Conservation (phyloP, 2,113 vertebrate genomes). For the Colossoma macropomum region DNA sequence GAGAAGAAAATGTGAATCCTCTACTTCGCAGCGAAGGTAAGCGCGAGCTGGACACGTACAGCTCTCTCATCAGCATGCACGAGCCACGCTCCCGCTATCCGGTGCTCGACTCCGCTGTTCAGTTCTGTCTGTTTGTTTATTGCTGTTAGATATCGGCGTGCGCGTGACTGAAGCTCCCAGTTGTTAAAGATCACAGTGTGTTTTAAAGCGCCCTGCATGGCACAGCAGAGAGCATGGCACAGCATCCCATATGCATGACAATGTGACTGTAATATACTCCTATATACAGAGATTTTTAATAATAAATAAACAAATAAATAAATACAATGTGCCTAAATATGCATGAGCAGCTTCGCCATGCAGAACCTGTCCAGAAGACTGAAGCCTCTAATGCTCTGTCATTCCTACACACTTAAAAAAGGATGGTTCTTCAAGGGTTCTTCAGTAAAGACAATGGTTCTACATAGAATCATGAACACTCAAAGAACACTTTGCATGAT, state of each 20-base stretch:
- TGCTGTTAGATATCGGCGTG: background rate
- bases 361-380: background rate
- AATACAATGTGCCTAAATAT: too few species aligned
- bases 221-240: too few species aligned
- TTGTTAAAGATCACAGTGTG: background rate
- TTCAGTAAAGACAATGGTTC: too few species aligned
- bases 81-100: background rate
- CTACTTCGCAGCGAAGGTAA: conserved; percentile 58
- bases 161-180: background rate
- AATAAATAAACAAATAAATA: too few species aligned
- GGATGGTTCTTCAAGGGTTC: too few species aligned
- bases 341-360: background rate
- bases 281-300: too few species aligned
- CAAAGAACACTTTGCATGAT: too few species aligned
- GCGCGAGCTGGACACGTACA: conserved; percentile 4
- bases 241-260: background rate
- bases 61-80: background rate
- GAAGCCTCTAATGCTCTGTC: background rate
- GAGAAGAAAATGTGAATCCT: background rate
- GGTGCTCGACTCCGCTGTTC: too few species aligned
- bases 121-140: too few species aligned
- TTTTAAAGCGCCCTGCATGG: background rate
- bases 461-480: too few species aligned
- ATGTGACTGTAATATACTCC: background rate
- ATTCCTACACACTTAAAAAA: too few species aligned